Evolutionary conservation across 2,888 invertebrate species (phyloP).

Genomic region (Periphyllus acericola): DNA sequence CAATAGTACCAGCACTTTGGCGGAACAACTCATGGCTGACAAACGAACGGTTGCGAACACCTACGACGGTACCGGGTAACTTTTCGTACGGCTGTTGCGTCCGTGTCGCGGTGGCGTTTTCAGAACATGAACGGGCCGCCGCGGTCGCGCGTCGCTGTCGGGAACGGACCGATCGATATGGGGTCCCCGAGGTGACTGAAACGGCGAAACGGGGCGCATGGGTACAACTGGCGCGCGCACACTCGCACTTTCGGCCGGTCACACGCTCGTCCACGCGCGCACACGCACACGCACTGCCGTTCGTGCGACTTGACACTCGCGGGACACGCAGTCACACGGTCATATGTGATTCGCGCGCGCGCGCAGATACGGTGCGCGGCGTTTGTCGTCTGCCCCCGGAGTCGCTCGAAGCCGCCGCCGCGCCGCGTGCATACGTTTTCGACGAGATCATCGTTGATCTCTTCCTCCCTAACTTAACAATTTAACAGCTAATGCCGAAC

Average conservation of each 20-base stretch:
- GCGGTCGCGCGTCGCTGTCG: not conserved
- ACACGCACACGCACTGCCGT: not conserved
- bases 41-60: no score
- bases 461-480: no score
- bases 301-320: not conserved
- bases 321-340: not conserved
- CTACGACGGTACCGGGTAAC: no score
- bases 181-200: slow-evolving; percentile 40
- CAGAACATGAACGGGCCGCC: not conserved
- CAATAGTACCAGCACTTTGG: slow-evolving; percentile 22
- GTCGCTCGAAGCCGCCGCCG: not conserved
- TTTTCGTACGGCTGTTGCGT: no score
- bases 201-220: not conserved
- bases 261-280: not conserved
- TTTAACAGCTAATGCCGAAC: no score
- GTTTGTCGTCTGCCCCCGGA: not conserved
- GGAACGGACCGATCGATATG: slow-evolving; percentile 50
- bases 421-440: no score
- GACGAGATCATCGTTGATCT: no score
- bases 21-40: slow-evolving; percentile 16
- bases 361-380: not conserved
- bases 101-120: not conserved
- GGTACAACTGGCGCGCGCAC: slow-evolving; percentile 1
- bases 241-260: no score
- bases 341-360: not conserved